These are phyloP conservation scores for Urocyon cinereoargenteus DNA, from an alignment of 2,797 vertebrate species.

Conservation along the genomic window DNA sequence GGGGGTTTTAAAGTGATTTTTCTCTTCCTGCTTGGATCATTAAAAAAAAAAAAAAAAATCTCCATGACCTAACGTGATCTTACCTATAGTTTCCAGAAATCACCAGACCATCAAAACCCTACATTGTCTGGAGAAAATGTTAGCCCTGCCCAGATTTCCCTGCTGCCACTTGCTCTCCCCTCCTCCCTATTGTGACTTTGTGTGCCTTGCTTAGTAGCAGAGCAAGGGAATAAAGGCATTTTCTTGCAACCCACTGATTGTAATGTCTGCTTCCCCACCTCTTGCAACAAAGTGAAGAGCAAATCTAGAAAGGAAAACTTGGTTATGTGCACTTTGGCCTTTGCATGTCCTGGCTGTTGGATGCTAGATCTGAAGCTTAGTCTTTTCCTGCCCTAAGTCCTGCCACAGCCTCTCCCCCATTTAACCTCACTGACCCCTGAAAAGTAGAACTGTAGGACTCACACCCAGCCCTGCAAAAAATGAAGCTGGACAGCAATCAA, in stretches of 20 bases:
- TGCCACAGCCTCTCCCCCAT: background rate
- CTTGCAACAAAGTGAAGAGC: background rate
- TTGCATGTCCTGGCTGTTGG: background rate
- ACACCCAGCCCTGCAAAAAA: background rate
- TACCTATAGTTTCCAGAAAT: slow-evolving; percentile 24
- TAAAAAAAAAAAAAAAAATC: background rate
- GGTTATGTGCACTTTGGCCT: background rate
- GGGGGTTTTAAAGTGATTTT: background rate
- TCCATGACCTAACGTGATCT: background rate
- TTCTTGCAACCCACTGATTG: background rate
- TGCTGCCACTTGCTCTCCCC: background rate
- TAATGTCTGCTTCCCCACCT: background rate
- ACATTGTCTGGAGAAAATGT: background rate
- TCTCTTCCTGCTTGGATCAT: background rate
- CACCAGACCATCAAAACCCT: background rate
- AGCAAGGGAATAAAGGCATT: background rate
- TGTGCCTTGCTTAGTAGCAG: background rate
- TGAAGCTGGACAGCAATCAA: background rate
- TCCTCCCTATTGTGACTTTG: background rate
- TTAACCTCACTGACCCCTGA: background rate
- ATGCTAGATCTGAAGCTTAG: background rate
- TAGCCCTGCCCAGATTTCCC: background rate
- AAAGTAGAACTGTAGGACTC: background rate
- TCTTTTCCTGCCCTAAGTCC: background rate
- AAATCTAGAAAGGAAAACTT: background rate